A percentile compares a stretch with the other conserved stretches of the same genome.
These are phyloP conservation scores for Miichthys miiuy DNA, from an alignment of 2,797 vertebrate species.

Conservation along the genomic window DNA sequence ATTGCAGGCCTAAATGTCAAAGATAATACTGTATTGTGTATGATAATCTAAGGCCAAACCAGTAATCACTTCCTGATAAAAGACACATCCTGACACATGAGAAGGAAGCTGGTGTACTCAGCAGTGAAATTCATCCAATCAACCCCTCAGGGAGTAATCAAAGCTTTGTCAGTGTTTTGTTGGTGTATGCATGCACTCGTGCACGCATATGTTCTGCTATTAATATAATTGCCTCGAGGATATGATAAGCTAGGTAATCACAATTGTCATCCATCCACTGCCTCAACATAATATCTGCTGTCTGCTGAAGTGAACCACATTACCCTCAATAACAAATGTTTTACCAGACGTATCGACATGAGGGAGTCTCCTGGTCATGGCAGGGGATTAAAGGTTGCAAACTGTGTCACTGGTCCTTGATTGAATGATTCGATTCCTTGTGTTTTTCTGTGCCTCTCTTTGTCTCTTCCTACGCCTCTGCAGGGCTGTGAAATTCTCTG, in stretches of 20 bases:
- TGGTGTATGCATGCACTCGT: conserved; percentile 37
- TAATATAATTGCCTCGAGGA: conserved; percentile 81
- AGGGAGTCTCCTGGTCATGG: not conserved
- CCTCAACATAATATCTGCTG: conserved; percentile 40
- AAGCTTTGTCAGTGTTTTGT: conserved; percentile 57
- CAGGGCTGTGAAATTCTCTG: conserved; percentile 98
- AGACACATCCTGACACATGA: conserved; percentile 43
- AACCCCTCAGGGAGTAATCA: conserved; percentile 81
- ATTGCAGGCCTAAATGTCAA: conserved; percentile 28
- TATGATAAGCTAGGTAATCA: conserved; percentile 77
- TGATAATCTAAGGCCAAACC: conserved; percentile 31
- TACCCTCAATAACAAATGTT: conserved; percentile 23
- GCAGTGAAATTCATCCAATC: conserved; percentile 76
- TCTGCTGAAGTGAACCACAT: conserved; percentile 34
- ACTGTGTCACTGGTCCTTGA: conserved; percentile 11
- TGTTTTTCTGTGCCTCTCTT: conserved; percentile 9
- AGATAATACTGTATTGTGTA: conserved; percentile 25
- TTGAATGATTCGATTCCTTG: conserved; percentile 19
- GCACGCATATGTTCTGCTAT: conserved; percentile 60
- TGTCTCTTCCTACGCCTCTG: conserved; percentile 23
- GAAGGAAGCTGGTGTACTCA: conserved; percentile 53
- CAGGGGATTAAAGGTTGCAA: not conserved
- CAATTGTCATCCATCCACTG: conserved; percentile 66
- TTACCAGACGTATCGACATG: not conserved
- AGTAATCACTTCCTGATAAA: conserved; percentile 55